Evolutionary conservation across 2,113 vertebrate species (phyloP).

Genomic region (Nettapus auritus): DNA sequence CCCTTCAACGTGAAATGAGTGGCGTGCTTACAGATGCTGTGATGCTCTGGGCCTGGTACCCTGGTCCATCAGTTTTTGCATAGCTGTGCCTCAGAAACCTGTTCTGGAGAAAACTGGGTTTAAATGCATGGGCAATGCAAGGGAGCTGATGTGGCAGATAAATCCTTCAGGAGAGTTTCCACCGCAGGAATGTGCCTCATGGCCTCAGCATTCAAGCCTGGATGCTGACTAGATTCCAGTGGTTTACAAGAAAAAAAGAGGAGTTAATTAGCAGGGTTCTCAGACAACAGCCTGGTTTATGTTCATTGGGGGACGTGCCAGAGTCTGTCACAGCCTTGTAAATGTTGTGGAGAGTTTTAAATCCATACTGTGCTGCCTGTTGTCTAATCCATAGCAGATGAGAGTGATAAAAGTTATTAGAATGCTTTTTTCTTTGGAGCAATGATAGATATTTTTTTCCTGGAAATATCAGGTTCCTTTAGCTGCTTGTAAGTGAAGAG

Average conservation of each 20-base stretch:
- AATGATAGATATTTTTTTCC: background rate
- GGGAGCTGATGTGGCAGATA: background rate
- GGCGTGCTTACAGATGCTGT: background rate
- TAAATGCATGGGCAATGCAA: background rate
- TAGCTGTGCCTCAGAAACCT: background rate
- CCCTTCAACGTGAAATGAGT: background rate
- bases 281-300: slow-evolving; percentile 1
- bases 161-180: background rate
- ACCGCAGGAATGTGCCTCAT: background rate
- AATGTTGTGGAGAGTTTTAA: background rate
- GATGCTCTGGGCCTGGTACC: background rate
- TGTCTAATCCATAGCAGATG: background rate
- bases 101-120: background rate
- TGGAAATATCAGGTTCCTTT: background rate
- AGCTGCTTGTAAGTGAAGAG: background rate
- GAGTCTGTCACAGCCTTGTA: background rate
- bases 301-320: background rate
- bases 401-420: background rate
- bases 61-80: background rate
- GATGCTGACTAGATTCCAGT: background rate
- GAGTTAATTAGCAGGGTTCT: slow-evolving; percentile 1
- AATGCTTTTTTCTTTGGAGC: background rate
- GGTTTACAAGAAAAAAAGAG: background rate
- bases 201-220: background rate
- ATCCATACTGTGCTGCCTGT: background rate